Evolutionary conservation across 2,888 invertebrate species (phyloP), one percentile per base, ranked within the genome.

Genomic region (Agrochola circellaris): DNA sequence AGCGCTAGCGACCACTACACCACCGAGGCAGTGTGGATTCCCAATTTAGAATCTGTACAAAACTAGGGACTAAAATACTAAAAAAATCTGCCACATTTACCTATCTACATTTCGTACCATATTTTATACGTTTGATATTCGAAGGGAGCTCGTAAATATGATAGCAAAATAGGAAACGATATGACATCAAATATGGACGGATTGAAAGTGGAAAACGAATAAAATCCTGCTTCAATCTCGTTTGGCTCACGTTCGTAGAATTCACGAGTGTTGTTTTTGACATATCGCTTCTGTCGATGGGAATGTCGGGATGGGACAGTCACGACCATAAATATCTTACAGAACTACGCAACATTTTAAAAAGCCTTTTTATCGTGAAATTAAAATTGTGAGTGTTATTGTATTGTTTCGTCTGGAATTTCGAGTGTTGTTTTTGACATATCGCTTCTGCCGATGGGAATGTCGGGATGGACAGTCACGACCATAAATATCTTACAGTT

Each of bases 101-200:
- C 23, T 51, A n/a, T 9, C 7, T 13, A 54, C 20, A 54, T 70
- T 54, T 68, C 54, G 6, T 38, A 66, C 48, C 26, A 42, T 66
- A 56, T 34, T 56, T 26, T 9, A 61, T 13, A 26, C 45, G 42
- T 73, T 80, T 61, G n/a, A 81, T 73, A 69, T 66, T 72, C 73
- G 42, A 38, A 51, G 68, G n/a, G 70, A 74, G 7, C 34, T 80
- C 70, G 75, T 72, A 80, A 84, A 77, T 17, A 61, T 77, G 73
- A 77, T 72, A 75, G 66, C 60, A 74, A 87, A 75, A 83, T 82
- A 77, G 68, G 56, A 82, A 86, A 75, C 73, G 72, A 65, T 76
- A 77, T 73, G 58, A 85, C 71, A 80, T 85, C 80, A 75, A 87
- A 87, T 81, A 85, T 67, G 69, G 26, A 67, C n/a, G 58, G 75